phyloP scores from a whole-genome alignment of 2,888 invertebrate genomes.

The Laspeyria flexula region DNA sequence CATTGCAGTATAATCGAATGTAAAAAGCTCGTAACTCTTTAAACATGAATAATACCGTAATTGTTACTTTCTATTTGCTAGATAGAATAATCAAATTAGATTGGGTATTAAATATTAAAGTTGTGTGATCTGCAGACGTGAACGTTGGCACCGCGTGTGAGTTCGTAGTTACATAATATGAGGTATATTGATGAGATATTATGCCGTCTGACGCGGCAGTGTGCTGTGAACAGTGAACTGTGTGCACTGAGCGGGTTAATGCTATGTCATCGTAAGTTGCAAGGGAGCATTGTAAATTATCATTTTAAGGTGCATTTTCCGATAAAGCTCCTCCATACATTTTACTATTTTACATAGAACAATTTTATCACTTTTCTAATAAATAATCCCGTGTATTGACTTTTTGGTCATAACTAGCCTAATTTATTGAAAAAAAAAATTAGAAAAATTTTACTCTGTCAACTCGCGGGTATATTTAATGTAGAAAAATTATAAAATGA shows the following conservation, averaged over 20 bases:
- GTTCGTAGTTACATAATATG: slow-evolving; percentile 29
- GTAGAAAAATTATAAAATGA: no score
- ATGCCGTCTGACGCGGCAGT: no score
- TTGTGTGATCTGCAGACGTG: slow-evolving; percentile 70
- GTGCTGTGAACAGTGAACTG: no score
- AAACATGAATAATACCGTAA: slow-evolving; percentile 73
- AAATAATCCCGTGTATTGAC: no score
- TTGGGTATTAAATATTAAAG: slow-evolving; percentile 72
- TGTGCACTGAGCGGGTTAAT: slow-evolving; percentile 10
- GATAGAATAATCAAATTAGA: slow-evolving; percentile 86
- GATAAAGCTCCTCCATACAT: no score
- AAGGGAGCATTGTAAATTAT: slow-evolving; percentile 51
- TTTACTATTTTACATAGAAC: no score
- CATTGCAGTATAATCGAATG: slow-evolving; percentile 76
- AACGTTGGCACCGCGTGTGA: slow-evolving; percentile 47
- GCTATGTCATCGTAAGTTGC: slow-evolving; percentile 29
- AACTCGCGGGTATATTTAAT: no score
- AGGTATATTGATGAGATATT: slow-evolving; percentile 34
- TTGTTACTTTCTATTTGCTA: slow-evolving; percentile 85
- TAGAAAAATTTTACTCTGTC: no score
- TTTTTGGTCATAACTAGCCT: no score
- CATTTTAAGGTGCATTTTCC: no score
- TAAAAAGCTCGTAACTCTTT: slow-evolving; percentile 70
- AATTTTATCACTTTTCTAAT: no score
- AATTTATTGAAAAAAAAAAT: no score